phyloP scores from a whole-genome alignment of 2,113 vertebrate genomes.

The Ptyas mucosa region DNA sequence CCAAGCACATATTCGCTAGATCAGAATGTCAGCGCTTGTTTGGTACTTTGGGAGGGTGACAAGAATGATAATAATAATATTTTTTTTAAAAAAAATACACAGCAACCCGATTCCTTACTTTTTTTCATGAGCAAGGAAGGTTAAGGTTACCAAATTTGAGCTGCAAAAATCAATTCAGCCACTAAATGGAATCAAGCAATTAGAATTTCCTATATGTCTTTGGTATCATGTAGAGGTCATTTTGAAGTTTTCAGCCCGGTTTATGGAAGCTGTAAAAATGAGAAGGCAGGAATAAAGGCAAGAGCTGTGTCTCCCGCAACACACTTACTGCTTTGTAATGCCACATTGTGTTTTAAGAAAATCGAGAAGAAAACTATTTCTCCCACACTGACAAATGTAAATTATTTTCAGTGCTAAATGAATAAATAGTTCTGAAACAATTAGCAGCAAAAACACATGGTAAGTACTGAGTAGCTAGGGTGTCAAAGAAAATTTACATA shows the following conservation, averaged over 20 bases:
- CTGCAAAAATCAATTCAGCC: neutral
- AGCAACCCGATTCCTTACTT: neutral
- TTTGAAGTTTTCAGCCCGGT: neutral
- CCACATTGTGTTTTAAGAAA: slow-evolving; percentile 50
- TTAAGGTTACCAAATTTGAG: neutral
- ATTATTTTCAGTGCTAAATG: slow-evolving; percentile 59
- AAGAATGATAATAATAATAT: neutral
- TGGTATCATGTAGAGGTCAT: neutral
- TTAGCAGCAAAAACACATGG: slow-evolving; percentile 54
- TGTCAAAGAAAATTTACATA: slow-evolving; percentile 41
- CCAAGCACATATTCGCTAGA: neutral
- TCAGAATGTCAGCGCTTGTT: slow-evolving; percentile 40
- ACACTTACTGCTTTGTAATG: slow-evolving; percentile 51
- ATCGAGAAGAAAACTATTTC: slow-evolving; percentile 31
- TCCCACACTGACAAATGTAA: slow-evolving; percentile 46
- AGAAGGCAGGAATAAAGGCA: neutral
- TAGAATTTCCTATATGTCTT: neutral
- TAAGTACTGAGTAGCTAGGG: slow-evolving; percentile 31
- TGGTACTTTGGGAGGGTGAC: neutral
- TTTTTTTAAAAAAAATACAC: slow-evolving; percentile 17
- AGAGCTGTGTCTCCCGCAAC: neutral
- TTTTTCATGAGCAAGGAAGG: neutral
- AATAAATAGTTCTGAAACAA: slow-evolving; percentile 53
- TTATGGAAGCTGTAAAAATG: neutral
- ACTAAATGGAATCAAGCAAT: neutral